phyloP scores from a whole-genome alignment of 2,797 vertebrate genomes.

The Acipenser oxyrinchus region DNA sequence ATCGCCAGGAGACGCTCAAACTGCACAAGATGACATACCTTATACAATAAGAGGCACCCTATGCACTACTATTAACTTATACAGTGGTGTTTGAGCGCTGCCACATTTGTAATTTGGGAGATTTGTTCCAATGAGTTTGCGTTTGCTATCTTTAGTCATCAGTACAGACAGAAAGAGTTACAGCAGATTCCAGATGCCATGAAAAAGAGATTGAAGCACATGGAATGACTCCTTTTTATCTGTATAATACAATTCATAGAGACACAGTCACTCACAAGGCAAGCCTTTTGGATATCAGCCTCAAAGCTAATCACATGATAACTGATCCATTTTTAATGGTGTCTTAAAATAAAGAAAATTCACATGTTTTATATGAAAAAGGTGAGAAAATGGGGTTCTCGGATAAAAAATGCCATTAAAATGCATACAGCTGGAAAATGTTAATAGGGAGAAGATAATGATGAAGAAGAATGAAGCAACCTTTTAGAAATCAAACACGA shows the following conservation, averaged over 20 bases:
- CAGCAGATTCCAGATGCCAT: too few species aligned
- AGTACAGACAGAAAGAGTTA: too few species aligned
- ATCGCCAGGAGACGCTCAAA: too few species aligned
- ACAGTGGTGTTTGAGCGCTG: too few species aligned
- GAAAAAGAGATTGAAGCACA: too few species aligned
- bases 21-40: too few species aligned
- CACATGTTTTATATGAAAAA: neutral
- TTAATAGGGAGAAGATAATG: conserved; percentile 10
- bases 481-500: conserved; percentile 1
- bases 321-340: conserved; percentile 6
- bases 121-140: too few species aligned
- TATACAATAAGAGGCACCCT: too few species aligned
- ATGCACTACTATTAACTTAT: too few species aligned
- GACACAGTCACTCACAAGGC: neutral
- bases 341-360: conserved; percentile 11
- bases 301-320: conserved; percentile 11
- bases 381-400: conserved; percentile 1
- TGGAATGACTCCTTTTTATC: too few species aligned
- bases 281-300: neutral
- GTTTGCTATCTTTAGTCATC: too few species aligned
- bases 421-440: conserved; percentile 4
- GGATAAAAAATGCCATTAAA: conserved; percentile 3
- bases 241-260: neutral
- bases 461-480: neutral
- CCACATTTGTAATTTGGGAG: too few species aligned